phyloP scores from a whole-genome alignment of 2,888 invertebrate genomes.

The Seira musarum region DNA sequence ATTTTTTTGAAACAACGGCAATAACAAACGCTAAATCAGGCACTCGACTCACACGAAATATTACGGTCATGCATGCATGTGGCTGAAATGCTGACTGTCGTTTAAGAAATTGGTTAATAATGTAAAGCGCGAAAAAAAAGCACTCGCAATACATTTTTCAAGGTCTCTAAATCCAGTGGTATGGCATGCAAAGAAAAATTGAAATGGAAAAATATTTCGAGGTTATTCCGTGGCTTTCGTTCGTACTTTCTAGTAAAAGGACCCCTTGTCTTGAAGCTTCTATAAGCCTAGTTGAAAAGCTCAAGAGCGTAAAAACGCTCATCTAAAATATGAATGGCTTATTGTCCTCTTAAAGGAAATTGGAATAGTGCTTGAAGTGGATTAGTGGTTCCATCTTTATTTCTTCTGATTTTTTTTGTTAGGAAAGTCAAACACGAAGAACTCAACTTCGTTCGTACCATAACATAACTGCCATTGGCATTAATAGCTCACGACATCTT shows the following conservation, averaged over 20 bases:
- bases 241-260: too few relatives aligned
- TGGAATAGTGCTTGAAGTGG: neutral
- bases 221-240: neutral
- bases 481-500: constrained; percentile 8
- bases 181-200: too few relatives aligned
- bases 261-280: too few relatives aligned
- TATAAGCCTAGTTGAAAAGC: too few relatives aligned
- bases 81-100: neutral
- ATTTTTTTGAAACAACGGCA: neutral
- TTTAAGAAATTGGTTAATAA: constrained; percentile 11
- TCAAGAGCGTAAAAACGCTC: too few relatives aligned
- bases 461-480: constrained; percentile 4
- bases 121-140: neutral
- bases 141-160: neutral
- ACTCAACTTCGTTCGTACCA: neutral
- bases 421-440: too few relatives aligned
- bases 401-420: too few relatives aligned
- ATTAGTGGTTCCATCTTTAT: too few relatives aligned
- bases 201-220: neutral
- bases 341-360: neutral
- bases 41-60: neutral
- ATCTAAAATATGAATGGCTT: constrained; percentile 9
- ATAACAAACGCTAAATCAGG: neutral
- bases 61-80: too few relatives aligned
- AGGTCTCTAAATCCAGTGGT: neutral